Evolutionary conservation across 2,113 vertebrate genomes (phyloP).

Genomic region (Centropristis striata): DNA sequence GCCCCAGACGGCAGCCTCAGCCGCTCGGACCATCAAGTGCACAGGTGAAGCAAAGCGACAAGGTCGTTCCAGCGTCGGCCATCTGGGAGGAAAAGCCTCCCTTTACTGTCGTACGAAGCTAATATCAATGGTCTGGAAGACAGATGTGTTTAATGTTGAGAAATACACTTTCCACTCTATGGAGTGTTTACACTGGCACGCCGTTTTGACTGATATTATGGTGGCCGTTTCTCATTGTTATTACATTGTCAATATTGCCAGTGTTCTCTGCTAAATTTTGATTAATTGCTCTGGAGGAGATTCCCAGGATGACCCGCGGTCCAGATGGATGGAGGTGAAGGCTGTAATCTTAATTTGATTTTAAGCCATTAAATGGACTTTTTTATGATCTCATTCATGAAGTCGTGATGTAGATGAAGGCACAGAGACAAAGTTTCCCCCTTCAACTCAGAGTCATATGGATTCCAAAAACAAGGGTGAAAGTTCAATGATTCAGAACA

Average conservation of each 20-base stretch:
- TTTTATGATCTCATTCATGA: conserved; percentile 45
- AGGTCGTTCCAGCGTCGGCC: conserved; percentile 55
- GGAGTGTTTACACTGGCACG: conserved; percentile 74
- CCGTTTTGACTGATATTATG: conserved; percentile 55
- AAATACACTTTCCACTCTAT: conserved; percentile 59
- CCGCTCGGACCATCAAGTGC: conserved; percentile 33
- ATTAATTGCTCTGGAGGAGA: conserved; percentile 49
- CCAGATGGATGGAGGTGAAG: conserved; percentile 45
- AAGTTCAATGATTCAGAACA: conserved; percentile 9
- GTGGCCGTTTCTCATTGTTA: conserved; percentile 67
- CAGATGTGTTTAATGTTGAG: conserved; percentile 75
- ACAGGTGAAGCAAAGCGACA: conserved; percentile 65
- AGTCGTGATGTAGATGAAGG: conserved; percentile 9
- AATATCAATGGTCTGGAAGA: conserved; percentile 61
- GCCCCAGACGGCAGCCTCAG: conserved; percentile 38
- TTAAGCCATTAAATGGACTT: conserved; percentile 50
- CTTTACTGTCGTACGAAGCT: conserved; percentile 43
- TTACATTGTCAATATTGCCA: conserved; percentile 60
- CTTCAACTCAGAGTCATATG: neutral
- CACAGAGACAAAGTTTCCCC: neutral
- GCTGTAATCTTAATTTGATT: conserved; percentile 40
- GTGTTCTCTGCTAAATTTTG: conserved; percentile 47
- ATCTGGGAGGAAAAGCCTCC: conserved; percentile 47
- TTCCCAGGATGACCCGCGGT: conserved; percentile 55
- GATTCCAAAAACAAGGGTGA: conserved; percentile 20